phyloP scores from a whole-genome alignment of 2,797 vertebrate species.

The Esox lucius region DNA sequence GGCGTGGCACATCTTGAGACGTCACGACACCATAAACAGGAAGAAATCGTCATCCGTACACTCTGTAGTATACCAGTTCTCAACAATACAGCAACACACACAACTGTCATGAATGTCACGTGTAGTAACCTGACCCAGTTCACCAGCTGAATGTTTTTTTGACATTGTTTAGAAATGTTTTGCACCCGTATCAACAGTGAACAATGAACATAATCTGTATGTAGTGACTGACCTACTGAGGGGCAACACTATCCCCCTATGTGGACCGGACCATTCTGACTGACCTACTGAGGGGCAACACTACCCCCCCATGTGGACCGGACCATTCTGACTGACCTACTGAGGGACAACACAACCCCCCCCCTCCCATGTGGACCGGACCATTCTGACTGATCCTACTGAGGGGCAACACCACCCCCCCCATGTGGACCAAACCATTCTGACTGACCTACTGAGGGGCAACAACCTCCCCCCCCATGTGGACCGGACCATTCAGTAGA shows the following conservation, averaged over 20 bases:
- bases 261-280: no score
- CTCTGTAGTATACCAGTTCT: neutral
- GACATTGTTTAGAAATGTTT: neutral
- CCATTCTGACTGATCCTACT: neutral
- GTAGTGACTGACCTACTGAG: no score
- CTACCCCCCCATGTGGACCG: neutral
- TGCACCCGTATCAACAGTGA: neutral
- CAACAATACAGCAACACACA: neutral
- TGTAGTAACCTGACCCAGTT: neutral
- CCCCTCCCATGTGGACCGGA: neutral
- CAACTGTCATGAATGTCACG: neutral
- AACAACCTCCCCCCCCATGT: no score
- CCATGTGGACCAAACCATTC: no score
- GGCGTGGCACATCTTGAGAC: neutral
- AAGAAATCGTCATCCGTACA: constrained; percentile 25
- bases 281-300: neutral
- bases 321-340: no score
- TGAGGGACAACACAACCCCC: no score
- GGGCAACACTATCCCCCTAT: no score
- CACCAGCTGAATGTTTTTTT: neutral
- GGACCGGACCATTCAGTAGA: constrained; percentile 12
- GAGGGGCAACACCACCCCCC: no score
- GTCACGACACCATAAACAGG: constrained; percentile 13
- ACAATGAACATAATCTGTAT: neutral
- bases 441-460: no score